Conservation (phyloP, 2,888 invertebrate species). For the Caradrina clavipalpis region DNA sequence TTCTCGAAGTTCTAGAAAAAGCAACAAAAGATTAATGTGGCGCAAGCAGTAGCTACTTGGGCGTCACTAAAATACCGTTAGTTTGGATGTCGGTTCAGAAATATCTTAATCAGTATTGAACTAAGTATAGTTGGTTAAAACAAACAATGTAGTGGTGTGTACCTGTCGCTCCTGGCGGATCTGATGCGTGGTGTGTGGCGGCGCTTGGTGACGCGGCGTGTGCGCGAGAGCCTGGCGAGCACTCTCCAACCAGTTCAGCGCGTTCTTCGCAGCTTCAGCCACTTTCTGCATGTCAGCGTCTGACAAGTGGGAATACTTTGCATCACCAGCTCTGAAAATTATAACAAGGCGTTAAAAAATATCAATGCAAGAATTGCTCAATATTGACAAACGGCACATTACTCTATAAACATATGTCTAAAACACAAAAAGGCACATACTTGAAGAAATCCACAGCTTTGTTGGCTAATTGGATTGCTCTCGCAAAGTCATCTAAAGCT, state of each 20-base stretch:
- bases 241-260: conserved; percentile 96
- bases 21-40: not conserved
- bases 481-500: conserved; percentile 95
- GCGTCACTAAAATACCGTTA: not conserved
- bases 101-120: not conserved
- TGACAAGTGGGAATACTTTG: conserved; percentile 95
- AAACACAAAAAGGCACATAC: conserved; percentile 72
- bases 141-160: conserved; percentile 30
- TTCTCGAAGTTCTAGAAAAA: conserved; percentile 90
- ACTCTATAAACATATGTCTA: too few species aligned
- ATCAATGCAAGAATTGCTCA: not conserved
- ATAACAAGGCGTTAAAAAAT: not conserved
- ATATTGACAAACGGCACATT: too few species aligned
- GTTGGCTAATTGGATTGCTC: conserved; percentile 94
- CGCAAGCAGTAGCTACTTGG: not conserved
- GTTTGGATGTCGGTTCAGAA: too few species aligned
- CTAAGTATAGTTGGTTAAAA: not conserved
- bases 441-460: conserved; percentile 94
- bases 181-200: conserved; percentile 94
- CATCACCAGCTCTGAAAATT: conserved; percentile 91
- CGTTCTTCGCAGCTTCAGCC: conserved; percentile 92
- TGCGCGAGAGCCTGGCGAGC: conserved; percentile 92
- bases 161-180: conserved; percentile 95
- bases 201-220: conserved; percentile 93
- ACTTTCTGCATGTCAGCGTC: conserved; percentile 96